Percentiles rank a stretch among this genome's conserved stretches.
phyloP scores from a whole-genome alignment of 2,888 invertebrate species.

The Acronicta alni region DNA sequence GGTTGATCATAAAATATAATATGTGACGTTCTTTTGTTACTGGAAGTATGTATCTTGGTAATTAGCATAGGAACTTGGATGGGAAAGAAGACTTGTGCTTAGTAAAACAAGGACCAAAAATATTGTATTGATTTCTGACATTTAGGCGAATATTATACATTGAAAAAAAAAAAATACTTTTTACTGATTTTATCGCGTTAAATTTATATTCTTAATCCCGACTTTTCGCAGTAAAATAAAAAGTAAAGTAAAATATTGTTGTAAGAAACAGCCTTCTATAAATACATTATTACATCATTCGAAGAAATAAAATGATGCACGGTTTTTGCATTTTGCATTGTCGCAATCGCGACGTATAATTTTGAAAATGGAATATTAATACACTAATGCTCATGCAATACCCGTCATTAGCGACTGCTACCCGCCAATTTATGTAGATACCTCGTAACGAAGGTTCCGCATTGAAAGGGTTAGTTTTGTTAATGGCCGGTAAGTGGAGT shows the following conservation, averaged over 20 bases:
- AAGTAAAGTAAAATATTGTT: no score
- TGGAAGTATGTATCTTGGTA: no score
- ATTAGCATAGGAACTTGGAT: background rate
- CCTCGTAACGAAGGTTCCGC: conserved; percentile 27
- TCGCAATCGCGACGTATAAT: conserved; percentile 17
- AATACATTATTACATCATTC: background rate
- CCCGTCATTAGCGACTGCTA: conserved; percentile 32
- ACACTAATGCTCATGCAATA: conserved; percentile 32
- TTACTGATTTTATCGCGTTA: no score
- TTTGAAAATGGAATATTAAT: conserved; percentile 50
- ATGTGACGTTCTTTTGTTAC: no score
- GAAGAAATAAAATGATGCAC: conserved; percentile 10
- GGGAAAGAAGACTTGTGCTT: background rate
- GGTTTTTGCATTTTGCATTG: conserved; percentile 10
- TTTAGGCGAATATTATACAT: no score
- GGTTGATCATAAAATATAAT: no score
- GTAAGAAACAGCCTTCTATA: no score
- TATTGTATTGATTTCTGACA: no score
- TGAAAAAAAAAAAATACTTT: no score
- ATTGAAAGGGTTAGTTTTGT: conserved; percentile 43
- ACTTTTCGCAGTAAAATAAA: background rate
- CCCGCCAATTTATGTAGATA: conserved; percentile 27
- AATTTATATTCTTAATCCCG: no score
- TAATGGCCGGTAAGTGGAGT: conserved; percentile 47
- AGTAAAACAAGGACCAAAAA: background rate